Evolutionary conservation across 2,113 vertebrate genomes (phyloP), one percentile per base, ranked within the genome.

Genomic region (Eudyptes chrysolophus): DNA sequence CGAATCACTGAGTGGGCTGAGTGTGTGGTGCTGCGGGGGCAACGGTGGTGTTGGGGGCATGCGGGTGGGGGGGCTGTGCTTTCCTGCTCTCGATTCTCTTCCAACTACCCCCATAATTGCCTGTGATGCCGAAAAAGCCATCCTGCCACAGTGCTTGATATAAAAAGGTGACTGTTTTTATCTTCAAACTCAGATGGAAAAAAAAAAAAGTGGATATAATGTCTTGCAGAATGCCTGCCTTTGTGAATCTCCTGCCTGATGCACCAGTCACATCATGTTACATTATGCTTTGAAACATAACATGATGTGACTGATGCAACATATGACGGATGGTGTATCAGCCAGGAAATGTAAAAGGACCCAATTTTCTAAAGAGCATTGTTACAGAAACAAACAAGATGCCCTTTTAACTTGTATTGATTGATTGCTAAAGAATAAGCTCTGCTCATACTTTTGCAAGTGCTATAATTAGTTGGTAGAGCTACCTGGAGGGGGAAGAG

Each of bases 381-480:
- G 95, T 97, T 97, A 94, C 96, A 89, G 97, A 84, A 98, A 95
- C 94, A 96, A 78, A 96, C 92, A 93, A 48, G 29, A 62, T 96
- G 96, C 97, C 97, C 98, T 98, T 98, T 97, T 95, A 97, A 89
- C 97, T 97, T 46, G 70, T 84, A 81, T 97, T 97, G 97, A 96
- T 98, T 97, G 97, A 94, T 94, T 87, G 88, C 95, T 97, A 74
- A 98, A 89, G 93, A 95, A 95, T 93, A 92, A 95, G 94, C 81
- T 49, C 92, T 29, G 89, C 85, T 96, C 84, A 16, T 74, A 49
- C 58, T 96, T 97, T 49, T 60, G 95, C 85, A 70, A 92, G 90
- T 54, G 26, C 93, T 78, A 19, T 96, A 71, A 93, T 97, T 91
- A 94, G 95, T 93, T 66, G 85, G 66, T 48, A 46, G 92, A 65